phyloP scores from a whole-genome alignment of 2,797 vertebrate genomes.

The Manis javanica region DNA sequence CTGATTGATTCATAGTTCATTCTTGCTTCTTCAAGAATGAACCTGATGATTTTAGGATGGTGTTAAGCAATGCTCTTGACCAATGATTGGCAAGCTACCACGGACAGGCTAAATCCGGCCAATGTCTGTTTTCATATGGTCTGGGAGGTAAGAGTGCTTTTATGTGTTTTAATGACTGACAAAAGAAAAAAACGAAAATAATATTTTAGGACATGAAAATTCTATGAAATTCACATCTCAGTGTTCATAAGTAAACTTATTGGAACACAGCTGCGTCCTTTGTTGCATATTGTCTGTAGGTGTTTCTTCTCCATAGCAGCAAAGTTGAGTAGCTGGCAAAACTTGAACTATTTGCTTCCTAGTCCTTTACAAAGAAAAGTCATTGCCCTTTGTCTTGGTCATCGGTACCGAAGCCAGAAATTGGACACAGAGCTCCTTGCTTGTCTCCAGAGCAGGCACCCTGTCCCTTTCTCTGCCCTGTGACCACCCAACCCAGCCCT shows the following conservation, averaged over 20 bases:
- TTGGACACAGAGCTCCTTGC: not conserved
- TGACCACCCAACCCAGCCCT: not conserved
- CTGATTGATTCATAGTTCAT: too few species aligned
- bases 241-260: not conserved
- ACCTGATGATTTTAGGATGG: not conserved
- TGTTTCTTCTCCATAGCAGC: accelerated
- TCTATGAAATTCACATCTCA: not conserved
- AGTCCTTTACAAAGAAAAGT: not conserved
- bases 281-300: accelerated
- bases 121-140: accelerated
- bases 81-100: too few species aligned
- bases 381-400: not conserved
- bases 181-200: not conserved
- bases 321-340: not conserved
- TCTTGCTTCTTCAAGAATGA: not conserved
- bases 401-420: not conserved
- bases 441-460: not conserved
- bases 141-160: not conserved
- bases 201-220: not conserved
- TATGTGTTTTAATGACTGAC: not conserved
- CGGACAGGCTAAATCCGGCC: accelerated
- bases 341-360: accelerated
- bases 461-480: accelerated
- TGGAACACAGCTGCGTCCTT: accelerated
- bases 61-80: not conserved